Conservation (phyloP, 2,888 invertebrate genomes). For the Branchipolynoe longqiensis region DNA sequence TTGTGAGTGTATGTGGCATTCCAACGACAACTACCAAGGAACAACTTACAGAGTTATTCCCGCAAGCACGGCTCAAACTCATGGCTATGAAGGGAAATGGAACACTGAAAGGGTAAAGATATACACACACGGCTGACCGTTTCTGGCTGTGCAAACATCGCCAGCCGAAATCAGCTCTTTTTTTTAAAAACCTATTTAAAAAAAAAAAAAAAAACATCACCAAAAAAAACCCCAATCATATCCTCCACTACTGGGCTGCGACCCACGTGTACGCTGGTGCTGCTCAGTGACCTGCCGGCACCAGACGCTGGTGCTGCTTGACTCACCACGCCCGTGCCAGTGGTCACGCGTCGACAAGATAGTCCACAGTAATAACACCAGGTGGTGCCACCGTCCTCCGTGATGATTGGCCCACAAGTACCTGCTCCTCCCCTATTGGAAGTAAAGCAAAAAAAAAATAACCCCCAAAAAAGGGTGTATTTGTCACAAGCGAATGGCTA, state of each 20-base stretch:
- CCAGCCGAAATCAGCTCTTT: conserved; percentile 42
- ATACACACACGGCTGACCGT: conserved; percentile 19
- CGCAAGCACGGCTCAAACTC: conserved; percentile 54
- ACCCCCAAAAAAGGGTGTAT: not conserved
- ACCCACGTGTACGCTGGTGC: conserved; percentile 20
- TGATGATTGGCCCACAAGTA: not conserved
- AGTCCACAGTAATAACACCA: conserved; percentile 6
- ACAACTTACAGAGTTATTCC: conserved; percentile 51
- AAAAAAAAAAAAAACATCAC: no score
- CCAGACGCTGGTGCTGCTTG: no score
- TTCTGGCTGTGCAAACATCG: conserved; percentile 36
- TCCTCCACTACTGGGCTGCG: not conserved
- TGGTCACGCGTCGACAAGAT: not conserved
- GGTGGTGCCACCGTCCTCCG: conserved; percentile 19
- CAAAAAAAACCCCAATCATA: not conserved
- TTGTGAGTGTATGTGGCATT: conserved; percentile 56
- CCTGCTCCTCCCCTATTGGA: conserved; percentile 6
- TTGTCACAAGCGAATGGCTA: no score
- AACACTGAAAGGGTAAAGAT: conserved; percentile 55
- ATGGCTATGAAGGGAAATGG: conserved; percentile 54
- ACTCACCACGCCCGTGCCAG: not conserved
- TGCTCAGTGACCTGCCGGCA: no score
- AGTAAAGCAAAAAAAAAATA: conserved; percentile 7
- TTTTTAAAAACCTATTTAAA: conserved; percentile 36
- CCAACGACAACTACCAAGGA: conserved; percentile 47